A percentile compares a stretch with the other conserved stretches of the same genome.
Conservation (phyloP, 1,140 invertebrate species). For the Ganaspis sp. region DNA sequence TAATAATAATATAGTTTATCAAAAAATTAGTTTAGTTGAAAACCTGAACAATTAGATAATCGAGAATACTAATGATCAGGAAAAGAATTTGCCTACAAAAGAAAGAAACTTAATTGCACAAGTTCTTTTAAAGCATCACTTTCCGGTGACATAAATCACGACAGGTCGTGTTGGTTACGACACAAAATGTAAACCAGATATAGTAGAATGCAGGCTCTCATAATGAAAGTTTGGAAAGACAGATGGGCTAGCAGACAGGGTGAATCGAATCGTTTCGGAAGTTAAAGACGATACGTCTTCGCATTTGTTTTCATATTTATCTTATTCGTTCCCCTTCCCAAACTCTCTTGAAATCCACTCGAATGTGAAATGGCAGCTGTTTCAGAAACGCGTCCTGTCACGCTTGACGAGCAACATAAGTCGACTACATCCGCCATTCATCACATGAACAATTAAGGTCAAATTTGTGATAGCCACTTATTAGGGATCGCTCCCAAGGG, state of each 20-base stretch:
- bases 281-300: not conserved
- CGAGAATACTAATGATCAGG: not conserved
- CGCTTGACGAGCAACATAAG: slow-evolving; percentile 53
- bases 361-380: slow-evolving; percentile 34
- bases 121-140: not conserved
- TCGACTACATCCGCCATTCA: slow-evolving; percentile 60
- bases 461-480: slow-evolving; percentile 71
- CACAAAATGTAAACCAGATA: slow-evolving; percentile 9
- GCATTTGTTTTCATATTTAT: slow-evolving; percentile 24
- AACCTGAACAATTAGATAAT: not conserved
- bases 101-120: not conserved
- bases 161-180: not conserved
- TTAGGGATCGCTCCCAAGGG: slow-evolving; percentile 61
- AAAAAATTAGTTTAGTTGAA: too few relatives aligned
- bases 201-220: not conserved
- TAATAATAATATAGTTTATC: too few relatives aligned
- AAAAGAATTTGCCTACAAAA: not conserved
- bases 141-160: slow-evolving; percentile 1
- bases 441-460: slow-evolving; percentile 69
- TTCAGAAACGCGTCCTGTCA: slow-evolving; percentile 34
- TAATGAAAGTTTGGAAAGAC: slow-evolving; percentile 2
- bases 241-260: slow-evolving; percentile 1
- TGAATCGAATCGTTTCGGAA: slow-evolving; percentile 16
- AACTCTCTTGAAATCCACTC: slow-evolving; percentile 15
- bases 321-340: not conserved